Conservation (phyloP, 30 jellyfish, hydroid and myxozoan species). For the Cassiopea xamachana region DNA sequence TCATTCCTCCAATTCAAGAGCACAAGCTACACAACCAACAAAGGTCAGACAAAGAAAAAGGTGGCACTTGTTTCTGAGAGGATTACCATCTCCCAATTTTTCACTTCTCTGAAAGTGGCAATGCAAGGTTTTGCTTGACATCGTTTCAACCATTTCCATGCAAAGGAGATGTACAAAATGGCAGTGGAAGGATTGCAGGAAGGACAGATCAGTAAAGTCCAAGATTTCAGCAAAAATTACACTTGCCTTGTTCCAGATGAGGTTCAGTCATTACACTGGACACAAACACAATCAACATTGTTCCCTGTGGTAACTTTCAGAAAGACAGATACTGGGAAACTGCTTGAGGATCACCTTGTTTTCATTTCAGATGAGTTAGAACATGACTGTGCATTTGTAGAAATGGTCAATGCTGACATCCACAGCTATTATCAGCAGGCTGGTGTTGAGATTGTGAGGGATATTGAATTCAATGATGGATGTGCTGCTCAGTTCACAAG, state of each 20-base stretch:
- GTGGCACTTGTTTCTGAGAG: constrained; percentile 50
- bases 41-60: constrained; percentile 66
- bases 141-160: too few relatives aligned
- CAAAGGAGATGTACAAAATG: too few relatives aligned
- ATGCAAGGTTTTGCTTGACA: too few relatives aligned
- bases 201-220: too few relatives aligned
- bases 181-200: too few relatives aligned
- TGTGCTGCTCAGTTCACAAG: constrained; percentile 65
- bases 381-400: constrained; percentile 72
- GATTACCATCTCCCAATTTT: constrained; percentile 49
- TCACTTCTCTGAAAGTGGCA: too few relatives aligned
- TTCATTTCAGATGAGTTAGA: constrained; percentile 64
- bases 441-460: constrained; percentile 45
- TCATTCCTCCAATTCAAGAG: constrained; percentile 49
- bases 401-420: constrained; percentile 55
- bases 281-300: constrained; percentile 76
- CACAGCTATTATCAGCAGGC: constrained; percentile 22
- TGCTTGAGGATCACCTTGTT: constrained; percentile 65
- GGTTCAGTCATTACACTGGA: constrained; percentile 70
- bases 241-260: constrained; percentile 82
- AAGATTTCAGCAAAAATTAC: constrained; percentile 70
- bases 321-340: constrained; percentile 47
- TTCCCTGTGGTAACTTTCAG: constrained; percentile 48
- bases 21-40: constrained; percentile 39
- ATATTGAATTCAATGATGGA: constrained; percentile 61